Evolutionary conservation across 2,888 invertebrate genomes (phyloP).

Genomic region (Drosophila colorata): DNA sequence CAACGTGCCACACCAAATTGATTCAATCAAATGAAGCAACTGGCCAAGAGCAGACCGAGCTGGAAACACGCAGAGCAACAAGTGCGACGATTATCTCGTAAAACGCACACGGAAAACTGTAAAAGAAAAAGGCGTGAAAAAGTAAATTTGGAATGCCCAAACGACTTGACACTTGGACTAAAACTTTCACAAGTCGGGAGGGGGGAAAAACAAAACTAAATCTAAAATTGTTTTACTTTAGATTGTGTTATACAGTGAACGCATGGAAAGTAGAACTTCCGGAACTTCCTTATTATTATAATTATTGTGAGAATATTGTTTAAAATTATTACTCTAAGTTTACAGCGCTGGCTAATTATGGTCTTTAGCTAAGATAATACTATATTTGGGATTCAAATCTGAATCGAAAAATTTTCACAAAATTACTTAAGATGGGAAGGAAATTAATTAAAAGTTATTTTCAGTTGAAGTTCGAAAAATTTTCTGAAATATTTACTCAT

Average conservation of each 20-base stretch:
- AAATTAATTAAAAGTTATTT: neutral
- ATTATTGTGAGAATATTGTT: neutral
- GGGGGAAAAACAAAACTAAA: neutral
- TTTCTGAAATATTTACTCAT: no score
- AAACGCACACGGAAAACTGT: conserved; percentile 26
- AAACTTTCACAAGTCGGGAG: conserved; percentile 64
- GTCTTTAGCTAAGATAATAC: no score
- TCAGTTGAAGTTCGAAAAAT: no score
- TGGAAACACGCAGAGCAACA: conserved; percentile 36
- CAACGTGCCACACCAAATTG: conserved; percentile 34
- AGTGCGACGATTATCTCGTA: conserved; percentile 1
- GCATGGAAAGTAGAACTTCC: neutral
- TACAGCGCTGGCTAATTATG: no score
- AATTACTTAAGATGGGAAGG: neutral
- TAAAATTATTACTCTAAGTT: no score
- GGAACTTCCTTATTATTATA: no score
- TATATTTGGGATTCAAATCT: neutral
- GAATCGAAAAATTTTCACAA: neutral
- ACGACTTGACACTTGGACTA: conserved; percentile 55
- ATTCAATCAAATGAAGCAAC: conserved; percentile 36
- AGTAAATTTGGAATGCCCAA: conserved; percentile 43
- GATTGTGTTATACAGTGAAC: neutral
- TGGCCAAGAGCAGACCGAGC: conserved; percentile 12
- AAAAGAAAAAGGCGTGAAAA: conserved; percentile 57
- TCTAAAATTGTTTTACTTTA: conserved; percentile 10